Percentiles rank a stretch among this genome's conserved stretches.
These are phyloP conservation scores for Saiga tatarica DNA, from an alignment of 2,113 vertebrate species.

Conservation along the genomic window DNA sequence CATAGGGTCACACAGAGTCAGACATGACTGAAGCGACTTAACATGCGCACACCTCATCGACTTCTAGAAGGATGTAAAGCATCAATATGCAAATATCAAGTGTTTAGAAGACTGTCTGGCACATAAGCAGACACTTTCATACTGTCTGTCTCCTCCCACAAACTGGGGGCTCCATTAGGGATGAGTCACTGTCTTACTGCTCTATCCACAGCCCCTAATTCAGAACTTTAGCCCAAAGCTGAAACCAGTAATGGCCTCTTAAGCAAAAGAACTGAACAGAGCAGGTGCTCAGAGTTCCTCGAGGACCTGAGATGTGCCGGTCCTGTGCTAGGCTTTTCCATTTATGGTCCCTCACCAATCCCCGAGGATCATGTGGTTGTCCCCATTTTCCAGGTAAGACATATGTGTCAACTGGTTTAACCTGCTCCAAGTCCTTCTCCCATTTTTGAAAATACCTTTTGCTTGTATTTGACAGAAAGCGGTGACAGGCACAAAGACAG, in stretches of 20 bases:
- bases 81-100: neutral
- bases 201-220: neutral
- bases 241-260: neutral
- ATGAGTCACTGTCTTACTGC: neutral
- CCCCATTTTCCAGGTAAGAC: neutral
- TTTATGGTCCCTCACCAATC: neutral
- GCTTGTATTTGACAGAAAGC: neutral
- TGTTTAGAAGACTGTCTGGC: neutral
- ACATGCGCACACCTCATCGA: neutral
- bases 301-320: neutral
- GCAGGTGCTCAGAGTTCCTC: neutral
- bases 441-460: conserved; percentile 24
- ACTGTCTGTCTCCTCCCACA: neutral
- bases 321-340: neutral
- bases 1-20: neutral
- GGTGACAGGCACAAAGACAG: neutral
- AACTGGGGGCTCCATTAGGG: neutral
- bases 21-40: neutral
- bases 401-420: neutral
- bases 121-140: neutral
- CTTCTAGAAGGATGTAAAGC: neutral
- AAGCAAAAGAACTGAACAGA: neutral
- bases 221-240: neutral
- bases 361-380: rapidly evolving
- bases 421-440: neutral